Evolutionary conservation across 2,113 vertebrate species (phyloP).

Genomic region (Rhea americana): DNA sequence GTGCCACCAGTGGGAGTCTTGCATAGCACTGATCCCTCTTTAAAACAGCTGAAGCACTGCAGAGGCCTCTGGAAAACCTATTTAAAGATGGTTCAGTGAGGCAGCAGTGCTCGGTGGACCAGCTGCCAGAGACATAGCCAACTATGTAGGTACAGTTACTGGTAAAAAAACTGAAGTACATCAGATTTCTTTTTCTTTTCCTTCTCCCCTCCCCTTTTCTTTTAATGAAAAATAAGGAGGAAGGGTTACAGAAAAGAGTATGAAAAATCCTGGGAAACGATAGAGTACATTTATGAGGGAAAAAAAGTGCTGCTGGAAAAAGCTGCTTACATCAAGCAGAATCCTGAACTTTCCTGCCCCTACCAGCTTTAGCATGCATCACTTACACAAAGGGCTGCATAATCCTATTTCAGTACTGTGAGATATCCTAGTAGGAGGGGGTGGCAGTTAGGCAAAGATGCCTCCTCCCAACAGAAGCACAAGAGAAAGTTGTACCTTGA

Average conservation of each 20-base stretch:
- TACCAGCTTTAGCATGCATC: background rate
- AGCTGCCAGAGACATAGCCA: background rate
- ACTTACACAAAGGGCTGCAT: background rate
- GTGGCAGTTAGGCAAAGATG: background rate
- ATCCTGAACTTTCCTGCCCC: background rate
- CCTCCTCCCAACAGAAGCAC: background rate
- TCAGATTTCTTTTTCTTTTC: background rate
- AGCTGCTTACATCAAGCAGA: background rate
- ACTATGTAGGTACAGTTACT: background rate
- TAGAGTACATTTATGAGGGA: background rate
- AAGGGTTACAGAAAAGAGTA: background rate
- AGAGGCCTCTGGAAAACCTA: background rate
- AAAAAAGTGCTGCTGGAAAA: background rate
- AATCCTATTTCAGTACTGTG: background rate
- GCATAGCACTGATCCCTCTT: too few species aligned
- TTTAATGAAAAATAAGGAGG: background rate
- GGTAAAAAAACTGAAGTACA: background rate
- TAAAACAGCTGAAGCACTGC: background rate
- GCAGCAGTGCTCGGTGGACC: background rate
- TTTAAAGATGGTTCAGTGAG: background rate
- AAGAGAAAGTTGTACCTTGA: slow-evolving; percentile 47
- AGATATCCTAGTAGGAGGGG: background rate
- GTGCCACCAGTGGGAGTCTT: background rate
- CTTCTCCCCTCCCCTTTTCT: too few species aligned
- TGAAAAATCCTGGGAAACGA: background rate